Percentiles rank a stretch among this genome's conserved stretches.
Conservation (phyloP, 2,888 invertebrate genomes). For the Erebia aethiops region DNA sequence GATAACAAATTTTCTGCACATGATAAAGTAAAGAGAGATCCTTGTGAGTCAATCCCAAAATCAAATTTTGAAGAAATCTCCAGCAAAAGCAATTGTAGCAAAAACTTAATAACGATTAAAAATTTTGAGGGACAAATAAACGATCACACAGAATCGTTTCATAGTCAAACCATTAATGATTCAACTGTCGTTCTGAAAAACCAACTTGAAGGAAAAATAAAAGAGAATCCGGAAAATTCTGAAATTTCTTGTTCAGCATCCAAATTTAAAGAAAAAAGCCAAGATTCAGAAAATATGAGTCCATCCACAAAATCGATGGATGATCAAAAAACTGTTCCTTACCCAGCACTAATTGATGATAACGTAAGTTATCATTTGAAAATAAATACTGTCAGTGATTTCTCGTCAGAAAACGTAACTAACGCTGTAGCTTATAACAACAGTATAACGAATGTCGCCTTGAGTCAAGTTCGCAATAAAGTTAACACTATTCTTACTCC, state of each 20-base stretch:
- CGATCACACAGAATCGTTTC: not conserved
- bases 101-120: not conserved
- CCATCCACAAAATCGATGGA: not conserved
- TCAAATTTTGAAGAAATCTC: conserved; percentile 14
- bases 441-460: conserved; percentile 42
- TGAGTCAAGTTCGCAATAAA: conserved; percentile 46
- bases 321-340: conserved; percentile 35
- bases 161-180: not conserved
- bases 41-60: not conserved
- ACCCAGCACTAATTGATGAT: conserved; percentile 51
- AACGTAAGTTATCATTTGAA: conserved; percentile 73
- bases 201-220: not conserved
- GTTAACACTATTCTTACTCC: conserved; percentile 62
- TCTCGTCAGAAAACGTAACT: conserved; percentile 46
- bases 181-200: not conserved
- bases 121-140: not conserved
- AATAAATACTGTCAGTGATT: conserved; percentile 67
- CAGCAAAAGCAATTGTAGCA: not conserved
- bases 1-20: conserved; percentile 17
- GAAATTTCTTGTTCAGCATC: not conserved
- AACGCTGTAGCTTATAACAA: conserved; percentile 43
- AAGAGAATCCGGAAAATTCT: not conserved
- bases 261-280: not conserved
- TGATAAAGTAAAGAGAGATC: not conserved
- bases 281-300: not conserved